Evolutionary conservation across 2,888 invertebrate species (phyloP), one percentile per base, ranked within the genome.

Genomic region (Euspilapteryx auroguttella): DNA sequence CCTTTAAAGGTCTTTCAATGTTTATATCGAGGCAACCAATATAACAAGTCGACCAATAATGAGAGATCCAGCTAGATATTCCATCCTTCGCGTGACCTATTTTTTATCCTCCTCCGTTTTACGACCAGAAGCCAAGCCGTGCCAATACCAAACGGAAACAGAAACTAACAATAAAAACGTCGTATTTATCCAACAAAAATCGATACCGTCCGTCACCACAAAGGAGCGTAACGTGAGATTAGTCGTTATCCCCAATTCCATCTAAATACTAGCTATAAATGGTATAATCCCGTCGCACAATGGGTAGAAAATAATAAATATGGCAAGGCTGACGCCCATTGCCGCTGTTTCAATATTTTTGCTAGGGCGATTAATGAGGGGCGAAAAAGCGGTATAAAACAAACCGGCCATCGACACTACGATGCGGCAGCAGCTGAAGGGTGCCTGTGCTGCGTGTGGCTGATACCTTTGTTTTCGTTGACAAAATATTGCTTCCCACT

Each of bases 261-360:
- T 75, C 75, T 75, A 73, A 75, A 75, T 69, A 68, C 68, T 55
- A 45, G 49, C n/a, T n/a, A n/a, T n/a, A n/a, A n/a, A n/a, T n/a
- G n/a, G 54, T 59, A 55, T 75, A 69, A 73, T 65, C 69, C 36
- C 31, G n/a, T 45, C 33, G 54, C 51, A 75, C 75, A 75, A 51
- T 50, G 59, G 75, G 17, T 5, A 17, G 17, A 68, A 73, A 75
- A 75, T 73, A 75, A 75, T 71, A 73, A 73, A 73, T 75, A 73
- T 55, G 45, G 55, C 50, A 6, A 34, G 17, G 17, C 5, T 8
- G 8, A 17, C 32, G 42, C 39, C 11, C 4, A 13, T 6, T 40
- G 42, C 30, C 45, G 46, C 45, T 50, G 64, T 59, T 63, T 51
- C 31, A 58, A 63, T 68, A 64, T 69, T 69, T 61, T 66, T 49